Base-by-base conservation (phyloP, 2,113 vertebrate species). In the Peromyscus maniculatus region DNA sequence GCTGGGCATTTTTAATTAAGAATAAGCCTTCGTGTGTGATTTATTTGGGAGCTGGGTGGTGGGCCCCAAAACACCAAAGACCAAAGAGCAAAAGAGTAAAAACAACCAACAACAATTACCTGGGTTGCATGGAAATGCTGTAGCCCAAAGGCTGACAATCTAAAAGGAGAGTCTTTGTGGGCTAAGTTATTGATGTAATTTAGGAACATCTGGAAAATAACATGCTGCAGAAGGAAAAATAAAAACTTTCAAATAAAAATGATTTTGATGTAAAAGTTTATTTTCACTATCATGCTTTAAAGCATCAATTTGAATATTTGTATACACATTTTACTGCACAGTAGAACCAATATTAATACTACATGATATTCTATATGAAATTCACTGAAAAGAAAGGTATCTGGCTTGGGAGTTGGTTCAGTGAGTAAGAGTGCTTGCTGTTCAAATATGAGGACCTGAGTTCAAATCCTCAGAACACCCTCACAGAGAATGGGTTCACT, bases 241-340 rank as follows among this genome's bases (percentile, higher is more conserved):
- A 95, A 89, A 98, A 98, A 10, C 49, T 57, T 59, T 26, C 36
- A 75, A 59, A 31, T 19, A 43, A 89, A 71, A 74, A 59, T 28
- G 9, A 39, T 55, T 75, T 75, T 59, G 16, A 89, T 28, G 36
- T 57, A 74, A 75, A 75, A 77, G 64, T 95, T 97, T 99, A 86
- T 98, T 98, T 98, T 95, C 97, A 98, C 97, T 98, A 98, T 71
- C 94, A 96, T 94, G 94, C 55, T 98, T 93, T 0, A 98, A 98
- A 97, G 49, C 92, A 98, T 97, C 94, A 92, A 83, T 98, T 93
- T 98, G 97, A 97, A 93, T 98, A 91, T 91, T 97, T 91, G 16
- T 97, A 95, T 97, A 75, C 96, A 98, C 98, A 98, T 98, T 98
- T 98, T 98, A 98, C 94, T 94, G 92, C 97, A 96, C 75, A 96